phyloP scores from a whole-genome alignment of 2,888 invertebrate genomes.

The Phymatocera aterrima region DNA sequence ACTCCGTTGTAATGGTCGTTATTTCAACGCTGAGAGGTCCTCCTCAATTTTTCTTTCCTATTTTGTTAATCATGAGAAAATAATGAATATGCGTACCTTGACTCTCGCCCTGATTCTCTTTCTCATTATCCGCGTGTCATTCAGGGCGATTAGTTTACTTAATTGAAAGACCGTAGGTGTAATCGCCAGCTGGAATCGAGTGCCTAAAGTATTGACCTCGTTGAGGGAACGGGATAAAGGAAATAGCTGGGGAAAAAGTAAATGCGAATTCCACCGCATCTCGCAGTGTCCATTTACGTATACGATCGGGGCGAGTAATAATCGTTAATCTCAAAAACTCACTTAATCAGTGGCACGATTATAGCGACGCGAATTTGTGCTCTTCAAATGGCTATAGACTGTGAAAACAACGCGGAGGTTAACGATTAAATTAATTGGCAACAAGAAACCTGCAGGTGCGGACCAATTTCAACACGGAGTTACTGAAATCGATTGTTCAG shows the following conservation, averaged over 20 bases:
- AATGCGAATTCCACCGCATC: conserved; percentile 15
- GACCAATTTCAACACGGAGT: conserved; percentile 1
- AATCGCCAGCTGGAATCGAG: not conserved
- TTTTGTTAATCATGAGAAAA: not conserved
- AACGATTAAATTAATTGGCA: conserved; percentile 39
- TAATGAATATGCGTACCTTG: not conserved
- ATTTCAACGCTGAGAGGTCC: no score
- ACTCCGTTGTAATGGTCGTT: no score
- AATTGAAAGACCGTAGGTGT: conserved; percentile 11
- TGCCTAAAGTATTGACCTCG: not conserved
- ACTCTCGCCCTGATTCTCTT: not conserved
- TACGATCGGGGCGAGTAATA: conserved; percentile 29
- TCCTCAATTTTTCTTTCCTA: not conserved
- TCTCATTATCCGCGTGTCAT: not conserved
- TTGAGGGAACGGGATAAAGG: conserved; percentile 4
- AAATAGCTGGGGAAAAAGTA: conserved; percentile 17
- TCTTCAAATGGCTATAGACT: conserved; percentile 22
- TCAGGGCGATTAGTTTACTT: conserved; percentile 5
- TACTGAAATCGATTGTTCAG: conserved; percentile 15
- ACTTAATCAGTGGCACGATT: conserved; percentile 19
- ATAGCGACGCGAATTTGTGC: conserved; percentile 16
- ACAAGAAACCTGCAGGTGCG: conserved; percentile 33
- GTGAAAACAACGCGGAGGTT: conserved; percentile 15
- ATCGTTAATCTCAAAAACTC: conserved; percentile 43
- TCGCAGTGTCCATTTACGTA: not conserved